A percentile compares a stretch with the other conserved stretches of the same genome.
These are phyloP conservation scores for Drosophila acutilabella DNA, from an alignment of 2,888 invertebrate species.

Conservation along the genomic window DNA sequence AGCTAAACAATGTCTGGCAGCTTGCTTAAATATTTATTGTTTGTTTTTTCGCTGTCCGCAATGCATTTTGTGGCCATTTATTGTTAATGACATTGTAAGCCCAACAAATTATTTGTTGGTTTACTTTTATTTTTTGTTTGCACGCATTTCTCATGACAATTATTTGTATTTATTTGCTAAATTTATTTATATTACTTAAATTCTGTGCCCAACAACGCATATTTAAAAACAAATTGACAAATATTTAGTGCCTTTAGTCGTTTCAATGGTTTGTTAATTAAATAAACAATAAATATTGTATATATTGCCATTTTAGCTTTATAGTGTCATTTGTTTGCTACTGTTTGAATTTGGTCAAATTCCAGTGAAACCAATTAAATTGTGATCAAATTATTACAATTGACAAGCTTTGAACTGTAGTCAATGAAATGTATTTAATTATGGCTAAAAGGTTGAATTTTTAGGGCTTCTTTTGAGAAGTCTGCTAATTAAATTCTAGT, in stretches of 20 bases:
- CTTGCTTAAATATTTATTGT: constrained; percentile 70
- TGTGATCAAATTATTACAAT: constrained; percentile 32
- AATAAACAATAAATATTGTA: constrained; percentile 24
- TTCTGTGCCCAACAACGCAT: constrained; percentile 7
- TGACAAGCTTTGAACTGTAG: background rate
- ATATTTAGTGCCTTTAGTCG: constrained; percentile 18
- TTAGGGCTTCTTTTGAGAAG: background rate
- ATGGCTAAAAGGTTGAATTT: background rate
- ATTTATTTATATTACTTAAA: constrained; percentile 34
- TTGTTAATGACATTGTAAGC: constrained; percentile 73
- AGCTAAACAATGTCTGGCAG: constrained; percentile 42
- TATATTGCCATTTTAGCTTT: constrained; percentile 10
- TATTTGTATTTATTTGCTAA: constrained; percentile 38
- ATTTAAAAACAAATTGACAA: constrained; percentile 17
- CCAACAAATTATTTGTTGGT: constrained; percentile 62
- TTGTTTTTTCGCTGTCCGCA: constrained; percentile 41
- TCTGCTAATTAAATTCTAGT: background rate
- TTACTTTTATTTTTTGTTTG: constrained; percentile 30
- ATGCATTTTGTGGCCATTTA: constrained; percentile 60
- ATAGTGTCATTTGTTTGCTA: constrained; percentile 22
- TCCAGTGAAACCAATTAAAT: constrained; percentile 44
- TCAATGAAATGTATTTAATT: background rate
- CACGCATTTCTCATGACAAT: constrained; percentile 20
- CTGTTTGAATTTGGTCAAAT: constrained; percentile 21
- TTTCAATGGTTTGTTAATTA: constrained; percentile 36